phyloP scores from a whole-genome alignment of 2,888 invertebrate genomes.

The Nomada hirtipes region DNA sequence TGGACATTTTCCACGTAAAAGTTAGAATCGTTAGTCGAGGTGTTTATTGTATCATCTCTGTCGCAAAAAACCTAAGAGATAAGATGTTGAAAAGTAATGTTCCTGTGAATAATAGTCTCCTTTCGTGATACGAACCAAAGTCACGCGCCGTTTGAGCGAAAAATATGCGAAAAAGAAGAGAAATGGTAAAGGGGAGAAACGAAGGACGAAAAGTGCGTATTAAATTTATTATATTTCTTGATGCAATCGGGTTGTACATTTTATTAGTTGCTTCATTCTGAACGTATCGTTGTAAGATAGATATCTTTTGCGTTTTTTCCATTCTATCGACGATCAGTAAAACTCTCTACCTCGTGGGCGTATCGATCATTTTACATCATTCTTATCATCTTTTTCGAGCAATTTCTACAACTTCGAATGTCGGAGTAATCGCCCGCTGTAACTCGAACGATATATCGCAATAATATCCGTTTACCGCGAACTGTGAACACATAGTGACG shows the following conservation, averaged over 20 bases:
- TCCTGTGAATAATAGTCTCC: constrained; percentile 68
- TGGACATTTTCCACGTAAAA: constrained; percentile 31
- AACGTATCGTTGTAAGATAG: constrained; percentile 44
- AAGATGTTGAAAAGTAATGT: constrained; percentile 66
- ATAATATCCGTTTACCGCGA: neutral
- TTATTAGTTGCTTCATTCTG: constrained; percentile 44
- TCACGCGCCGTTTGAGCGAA: constrained; percentile 42
- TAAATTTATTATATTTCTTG: constrained; percentile 41
- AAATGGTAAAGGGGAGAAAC: constrained; percentile 20
- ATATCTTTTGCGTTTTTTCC: constrained; percentile 29
- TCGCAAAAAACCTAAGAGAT: constrained; percentile 38
- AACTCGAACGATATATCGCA: constrained; percentile 41
- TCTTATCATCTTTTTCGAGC: constrained; percentile 42
- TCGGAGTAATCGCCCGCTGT: constrained; percentile 48
- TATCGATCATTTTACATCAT: constrained; percentile 45
- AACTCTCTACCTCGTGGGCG: constrained; percentile 67
- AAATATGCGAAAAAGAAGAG: neutral
- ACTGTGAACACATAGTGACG: too few species aligned
- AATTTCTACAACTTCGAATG: constrained; percentile 23
- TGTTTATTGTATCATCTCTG: constrained; percentile 53
- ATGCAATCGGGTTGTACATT: constrained; percentile 38
- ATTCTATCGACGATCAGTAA: constrained; percentile 51
- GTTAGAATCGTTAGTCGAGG: constrained; percentile 36
- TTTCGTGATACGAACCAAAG: constrained; percentile 70
- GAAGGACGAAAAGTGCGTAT: constrained; percentile 4